Evolutionary conservation across 2,113 vertebrate species (phyloP), one percentile per base, ranked within the genome.

Genomic region (Pollachius pollachius): DNA sequence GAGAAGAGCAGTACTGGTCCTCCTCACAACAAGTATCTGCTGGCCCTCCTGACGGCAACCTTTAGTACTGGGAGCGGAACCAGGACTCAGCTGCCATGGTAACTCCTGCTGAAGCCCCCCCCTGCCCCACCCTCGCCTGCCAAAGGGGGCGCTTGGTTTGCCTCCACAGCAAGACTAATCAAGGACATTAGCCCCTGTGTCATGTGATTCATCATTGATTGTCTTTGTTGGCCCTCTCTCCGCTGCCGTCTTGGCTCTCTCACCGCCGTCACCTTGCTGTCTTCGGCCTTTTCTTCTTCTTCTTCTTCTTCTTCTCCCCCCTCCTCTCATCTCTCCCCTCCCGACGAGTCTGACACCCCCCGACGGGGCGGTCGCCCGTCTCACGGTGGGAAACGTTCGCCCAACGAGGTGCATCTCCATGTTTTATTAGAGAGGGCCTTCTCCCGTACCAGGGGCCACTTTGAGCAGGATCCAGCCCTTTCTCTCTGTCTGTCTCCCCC

Each of bases 161-260:
- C 75, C 75, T 79, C 0, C 71, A 77, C 62, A 71, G 85, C 74
- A 76, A 83, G 76, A 78, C 83, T 84, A 82, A 89, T 85, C 81
- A 84, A 84, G 80, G 75, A 75, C 86, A 85, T 85, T 79, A 82
- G 86, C 79, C 68, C 56, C 41, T 72, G 82, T 85, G 84, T 86
- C 80, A 79, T 87, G 85, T 86, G 72, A 78, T 81, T 75, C 72
- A 12, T 84, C 84, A 85, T 85, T 68, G 84, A 88, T 85, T 76
- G 81, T 79, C 79, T 78, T 78, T 78, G 83, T 81, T 78, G 85
- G 77, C 67, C 80, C 78, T 79, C 75, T 0, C 63, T 66, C 67
- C 75, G 59, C 63, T 68, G 70, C 75, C 61, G 81, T 60, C 19
- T 21, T 1, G 56, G 73, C 77, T 83, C 17, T n/a, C 52, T 54